These are phyloP conservation scores for Drosophila ficusphila DNA, from an alignment of 1,140 invertebrate genomes.

Conservation along the genomic window DNA sequence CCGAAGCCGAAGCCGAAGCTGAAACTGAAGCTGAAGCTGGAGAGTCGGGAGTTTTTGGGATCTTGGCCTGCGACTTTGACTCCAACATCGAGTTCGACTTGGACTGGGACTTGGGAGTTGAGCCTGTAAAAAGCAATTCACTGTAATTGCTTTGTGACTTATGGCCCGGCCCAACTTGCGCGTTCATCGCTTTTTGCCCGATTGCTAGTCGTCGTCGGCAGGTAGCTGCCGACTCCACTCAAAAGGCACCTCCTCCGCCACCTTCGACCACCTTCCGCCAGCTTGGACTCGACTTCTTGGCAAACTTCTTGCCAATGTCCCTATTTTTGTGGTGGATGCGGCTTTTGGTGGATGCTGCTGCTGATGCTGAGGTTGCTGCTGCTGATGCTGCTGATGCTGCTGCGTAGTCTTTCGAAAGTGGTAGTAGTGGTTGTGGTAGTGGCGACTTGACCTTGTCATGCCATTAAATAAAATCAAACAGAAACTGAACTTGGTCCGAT, in stretches of 20 bases:
- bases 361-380: no score
- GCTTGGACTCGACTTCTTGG: no score
- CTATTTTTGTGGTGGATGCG: slow-evolving; percentile 2
- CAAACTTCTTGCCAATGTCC: no score
- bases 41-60: slow-evolving; percentile 8
- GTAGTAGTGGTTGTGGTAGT: slow-evolving; percentile 49
- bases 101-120: background rate
- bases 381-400: no score
- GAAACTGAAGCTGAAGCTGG: slow-evolving; percentile 1
- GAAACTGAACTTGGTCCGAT: slow-evolving; percentile 68
- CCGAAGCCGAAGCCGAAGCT: slow-evolving; percentile 9
- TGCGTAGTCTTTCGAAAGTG: slow-evolving; percentile 47
- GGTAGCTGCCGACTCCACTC: slow-evolving; percentile 53
- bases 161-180: slow-evolving; percentile 77
- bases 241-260: slow-evolving; percentile 18
- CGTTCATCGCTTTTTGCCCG: slow-evolving; percentile 49
- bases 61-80: background rate
- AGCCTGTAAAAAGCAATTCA: slow-evolving; percentile 77
- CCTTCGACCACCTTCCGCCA: slow-evolving; percentile 7
- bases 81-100: background rate
- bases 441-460: slow-evolving; percentile 81
- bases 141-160: slow-evolving; percentile 84
- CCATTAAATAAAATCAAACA: slow-evolving; percentile 80
- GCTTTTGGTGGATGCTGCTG: no score
- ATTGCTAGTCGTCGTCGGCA: slow-evolving; percentile 62